Percentiles rank a stretch among this genome's conserved stretches.
Conservation (phyloP, 2,113 vertebrate species). For the Bufo bufo region DNA sequence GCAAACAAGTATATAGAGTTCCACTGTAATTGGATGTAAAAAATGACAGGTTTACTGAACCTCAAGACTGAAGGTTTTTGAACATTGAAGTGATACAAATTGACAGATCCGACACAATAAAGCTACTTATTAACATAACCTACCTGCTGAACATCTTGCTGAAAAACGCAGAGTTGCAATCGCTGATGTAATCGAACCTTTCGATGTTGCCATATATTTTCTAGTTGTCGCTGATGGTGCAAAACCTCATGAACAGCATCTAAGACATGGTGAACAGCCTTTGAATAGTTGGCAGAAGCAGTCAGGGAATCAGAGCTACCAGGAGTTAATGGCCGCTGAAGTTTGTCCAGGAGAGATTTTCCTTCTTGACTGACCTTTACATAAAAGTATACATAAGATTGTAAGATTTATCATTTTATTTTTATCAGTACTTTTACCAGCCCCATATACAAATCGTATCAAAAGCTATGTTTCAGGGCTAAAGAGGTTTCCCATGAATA, state of each 20-base stretch:
- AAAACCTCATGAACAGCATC: conserved; percentile 96
- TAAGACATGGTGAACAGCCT: conserved; percentile 94
- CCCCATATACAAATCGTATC: not conserved
- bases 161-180: conserved; percentile 95
- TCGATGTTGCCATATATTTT: conserved; percentile 98
- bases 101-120: too few species aligned
- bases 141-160: conserved; percentile 97
- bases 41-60: too few species aligned
- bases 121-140: conserved; percentile 16
- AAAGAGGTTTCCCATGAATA: too few species aligned
- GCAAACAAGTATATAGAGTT: too few species aligned
- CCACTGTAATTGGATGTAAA: too few species aligned
- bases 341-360: conserved; percentile 93
- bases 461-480: not conserved
- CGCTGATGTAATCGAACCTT: conserved; percentile 96
- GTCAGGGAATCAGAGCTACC: conserved; percentile 93
- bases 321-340: conserved; percentile 92
- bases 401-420: not conserved
- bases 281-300: conserved; percentile 94
- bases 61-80: too few species aligned
- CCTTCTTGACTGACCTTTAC: conserved; percentile 94
- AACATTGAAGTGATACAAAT: too few species aligned
- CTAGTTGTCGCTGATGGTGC: conserved; percentile 95
- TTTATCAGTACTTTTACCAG: not conserved
- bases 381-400: not conserved